Evolutionary conservation across 1,140 invertebrate species (phyloP).

Genomic region (Aphis gossypii): DNA sequence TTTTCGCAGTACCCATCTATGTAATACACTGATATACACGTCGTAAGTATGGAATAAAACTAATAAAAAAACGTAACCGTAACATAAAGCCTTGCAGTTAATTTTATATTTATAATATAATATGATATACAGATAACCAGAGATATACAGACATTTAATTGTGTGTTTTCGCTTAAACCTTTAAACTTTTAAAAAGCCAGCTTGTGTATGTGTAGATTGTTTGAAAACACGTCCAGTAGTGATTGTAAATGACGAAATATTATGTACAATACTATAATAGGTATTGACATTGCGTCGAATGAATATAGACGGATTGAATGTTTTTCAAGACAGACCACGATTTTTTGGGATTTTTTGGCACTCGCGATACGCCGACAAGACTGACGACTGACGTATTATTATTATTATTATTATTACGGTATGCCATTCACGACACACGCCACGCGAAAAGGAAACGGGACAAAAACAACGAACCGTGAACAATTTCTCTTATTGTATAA

Average conservation of each 20-base stretch:
- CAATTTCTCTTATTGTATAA: conserved; percentile 1
- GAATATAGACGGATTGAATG: neutral
- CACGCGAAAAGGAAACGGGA: neutral
- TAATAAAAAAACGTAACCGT: neutral
- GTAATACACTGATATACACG: no score
- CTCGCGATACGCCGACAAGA: neutral
- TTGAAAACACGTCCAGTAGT: neutral
- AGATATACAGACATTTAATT: neutral
- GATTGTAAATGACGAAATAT: neutral
- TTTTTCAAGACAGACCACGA: neutral
- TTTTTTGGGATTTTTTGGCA: neutral
- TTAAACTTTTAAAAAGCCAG: neutral
- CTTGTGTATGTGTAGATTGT: neutral
- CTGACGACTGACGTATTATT: neutral
- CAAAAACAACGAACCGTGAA: conserved; percentile 1
- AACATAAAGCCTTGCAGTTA: neutral
- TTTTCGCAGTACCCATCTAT: neutral
- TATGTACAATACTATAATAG: no score
- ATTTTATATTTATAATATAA: neutral
- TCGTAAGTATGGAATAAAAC: neutral
- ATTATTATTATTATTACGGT: neutral
- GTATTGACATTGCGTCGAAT: neutral
- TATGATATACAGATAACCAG: neutral
- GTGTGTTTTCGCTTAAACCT: neutral
- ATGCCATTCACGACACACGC: neutral